Evolutionary conservation across 2,888 invertebrate genomes (phyloP).

Genomic region (Apotomis turbidana): DNA sequence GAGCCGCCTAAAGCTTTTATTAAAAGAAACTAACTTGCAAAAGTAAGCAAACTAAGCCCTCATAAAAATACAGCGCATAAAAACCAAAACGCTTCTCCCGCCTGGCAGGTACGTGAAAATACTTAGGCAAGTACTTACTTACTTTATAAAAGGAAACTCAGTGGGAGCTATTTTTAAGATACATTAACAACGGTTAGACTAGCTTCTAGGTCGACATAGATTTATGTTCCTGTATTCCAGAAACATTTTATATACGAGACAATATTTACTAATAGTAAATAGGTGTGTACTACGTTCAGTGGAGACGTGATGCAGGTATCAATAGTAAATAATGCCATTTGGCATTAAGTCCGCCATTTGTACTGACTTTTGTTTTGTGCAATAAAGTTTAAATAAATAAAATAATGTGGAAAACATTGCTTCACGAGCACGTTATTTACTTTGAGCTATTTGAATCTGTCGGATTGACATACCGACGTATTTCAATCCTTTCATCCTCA

Average conservation of each 20-base stretch:
- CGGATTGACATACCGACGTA: no score
- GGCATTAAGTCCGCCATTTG: no score
- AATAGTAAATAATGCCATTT: no score
- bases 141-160: not conserved
- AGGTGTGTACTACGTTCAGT: not conserved
- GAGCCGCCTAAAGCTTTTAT: not conserved
- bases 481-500: no score
- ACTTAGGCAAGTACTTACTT: not conserved
- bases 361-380: no score
- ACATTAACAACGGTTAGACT: slow-evolving; percentile 14
- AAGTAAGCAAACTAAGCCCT: not conserved
- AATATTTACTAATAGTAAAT: not conserved
- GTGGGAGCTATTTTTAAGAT: slow-evolving; percentile 11
- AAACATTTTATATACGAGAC: not conserved
- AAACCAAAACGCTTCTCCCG: slow-evolving; percentile 6
- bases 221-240: slow-evolving; percentile 27
- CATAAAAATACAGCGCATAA: slow-evolving; percentile 5
- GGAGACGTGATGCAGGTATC: no score
- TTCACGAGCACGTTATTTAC: no score
- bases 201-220: slow-evolving; percentile 24
- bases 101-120: slow-evolving; percentile 4
- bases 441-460: no score
- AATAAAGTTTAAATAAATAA: no score
- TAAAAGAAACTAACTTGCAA: not conserved
- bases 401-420: no score